phyloP scores from a whole-genome alignment of 2,888 invertebrate species.

The Patella pellucida region DNA sequence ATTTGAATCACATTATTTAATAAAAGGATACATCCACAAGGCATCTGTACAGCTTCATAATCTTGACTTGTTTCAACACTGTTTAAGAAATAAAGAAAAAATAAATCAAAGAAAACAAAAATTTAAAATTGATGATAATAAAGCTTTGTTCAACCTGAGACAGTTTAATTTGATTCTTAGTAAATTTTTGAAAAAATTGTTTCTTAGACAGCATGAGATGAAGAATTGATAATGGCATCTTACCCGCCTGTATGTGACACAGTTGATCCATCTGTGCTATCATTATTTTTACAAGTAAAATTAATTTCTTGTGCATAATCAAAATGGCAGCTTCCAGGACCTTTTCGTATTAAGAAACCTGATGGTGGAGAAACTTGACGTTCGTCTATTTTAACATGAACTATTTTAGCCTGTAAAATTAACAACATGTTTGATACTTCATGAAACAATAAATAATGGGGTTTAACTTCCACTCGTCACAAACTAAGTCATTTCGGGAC shows the following conservation, averaged over 20 bases:
- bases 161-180: too few relatives aligned
- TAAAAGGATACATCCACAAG: constrained; percentile 70
- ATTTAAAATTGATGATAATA: too few relatives aligned
- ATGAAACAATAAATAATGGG: too few relatives aligned
- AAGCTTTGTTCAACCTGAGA: too few relatives aligned
- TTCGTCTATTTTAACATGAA: constrained; percentile 71
- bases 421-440: not conserved
- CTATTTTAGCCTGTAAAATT: constrained; percentile 64
- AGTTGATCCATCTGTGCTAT: not conserved
- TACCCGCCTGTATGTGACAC: not conserved
- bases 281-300: constrained; percentile 46
- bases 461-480: too few relatives aligned
- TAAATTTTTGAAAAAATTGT: not conserved
- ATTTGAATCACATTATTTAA: too few relatives aligned
- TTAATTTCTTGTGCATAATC: constrained; percentile 81
- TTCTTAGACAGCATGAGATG: not conserved
- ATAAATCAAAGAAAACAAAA: not conserved
- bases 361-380: constrained; percentile 68
- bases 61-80: constrained; percentile 46
- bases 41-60: constrained; percentile 63
- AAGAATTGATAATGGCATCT: not conserved
- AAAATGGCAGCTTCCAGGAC: constrained; percentile 83
- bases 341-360: constrained; percentile 78
- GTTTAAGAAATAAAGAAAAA: not conserved
- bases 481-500: too few relatives aligned